Evolutionary conservation across 2,113 vertebrate genomes (phyloP).

Genomic region (Dinomys branickii): DNA sequence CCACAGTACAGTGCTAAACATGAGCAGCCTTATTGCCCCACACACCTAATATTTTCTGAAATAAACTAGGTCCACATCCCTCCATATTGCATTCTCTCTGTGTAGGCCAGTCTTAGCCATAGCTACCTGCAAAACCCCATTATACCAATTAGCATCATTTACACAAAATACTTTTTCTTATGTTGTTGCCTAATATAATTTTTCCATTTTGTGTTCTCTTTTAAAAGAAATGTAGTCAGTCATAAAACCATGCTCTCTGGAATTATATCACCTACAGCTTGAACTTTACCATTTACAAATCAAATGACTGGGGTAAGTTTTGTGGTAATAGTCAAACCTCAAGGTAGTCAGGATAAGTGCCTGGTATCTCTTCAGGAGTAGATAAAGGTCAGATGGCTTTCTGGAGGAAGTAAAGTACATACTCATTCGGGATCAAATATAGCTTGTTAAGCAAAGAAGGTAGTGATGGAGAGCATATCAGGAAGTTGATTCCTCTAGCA

Average conservation of each 20-base stretch:
- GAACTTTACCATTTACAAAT: neutral
- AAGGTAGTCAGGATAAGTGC: neutral
- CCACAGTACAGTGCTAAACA: neutral
- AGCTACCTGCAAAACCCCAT: neutral
- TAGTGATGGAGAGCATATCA: neutral
- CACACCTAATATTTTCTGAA: neutral
- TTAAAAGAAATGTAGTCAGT: neutral
- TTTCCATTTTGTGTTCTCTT: neutral
- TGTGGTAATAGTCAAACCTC: neutral
- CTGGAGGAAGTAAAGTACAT: neutral
- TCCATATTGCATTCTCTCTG: neutral
- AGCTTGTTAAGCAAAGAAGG: neutral
- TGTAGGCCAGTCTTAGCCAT: neutral
- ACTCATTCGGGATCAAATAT: neutral
- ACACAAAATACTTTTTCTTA: neutral
- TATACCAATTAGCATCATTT: neutral
- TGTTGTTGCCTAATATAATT: neutral
- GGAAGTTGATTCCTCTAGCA: neutral
- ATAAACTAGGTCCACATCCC: neutral
- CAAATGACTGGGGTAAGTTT: neutral
- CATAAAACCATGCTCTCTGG: neutral
- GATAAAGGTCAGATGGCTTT: neutral
- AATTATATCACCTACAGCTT: neutral
- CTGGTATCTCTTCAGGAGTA: neutral
- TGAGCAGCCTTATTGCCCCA: neutral